Evolutionary conservation across 2,797 vertebrate genomes (phyloP), one percentile per base, ranked within the genome.

Genomic region (Nyctibius grandis): DNA sequence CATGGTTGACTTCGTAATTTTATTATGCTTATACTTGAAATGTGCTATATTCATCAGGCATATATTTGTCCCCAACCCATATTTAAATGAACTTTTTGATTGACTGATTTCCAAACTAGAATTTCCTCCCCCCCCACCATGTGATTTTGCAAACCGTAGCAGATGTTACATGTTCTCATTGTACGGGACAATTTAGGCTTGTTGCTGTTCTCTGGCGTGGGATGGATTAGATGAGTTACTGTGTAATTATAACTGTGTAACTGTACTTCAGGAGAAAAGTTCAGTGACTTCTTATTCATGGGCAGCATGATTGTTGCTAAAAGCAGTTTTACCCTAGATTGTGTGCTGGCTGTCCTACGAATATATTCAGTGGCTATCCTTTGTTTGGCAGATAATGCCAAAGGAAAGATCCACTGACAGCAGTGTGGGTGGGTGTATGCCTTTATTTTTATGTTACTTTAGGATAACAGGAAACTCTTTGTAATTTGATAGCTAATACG

Each of bases 1-100:
- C 10, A 7, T 57, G 19, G 72, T 61, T 92, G 57, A 81, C 50
- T 91, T 88, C 1, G 5, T 80, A 53, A 34, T 64, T 82, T 76
- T 63, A 67, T 63, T 89, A 53, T 59, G 42, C 28, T 15, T 56
- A 17, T 61, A 28, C 17, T 84, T 78, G 15, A 85, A 82, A 76
- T 65, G 8, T 92, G 53, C 68, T 29, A 12, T 38, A 26, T 69
- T 90, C 22, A 77, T 80, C 50, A 47, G 73, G 36, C n/a, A 17
- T 60, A 17, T 4, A 2, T 76, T 61, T 72, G 33, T 89, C 45
- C 26, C 16, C 25, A 68, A 0, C 51, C n/a, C 31, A 11, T 78
- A 65, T 76, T 93, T 93, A 85, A 84, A 61, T 57, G 4, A 89
- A 85, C 26, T 75, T 82, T 68, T 45, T 84, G 59, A 63, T 31